Evolutionary conservation across 2,888 invertebrate species (phyloP), one percentile per base, ranked within the genome.

Genomic region (Petrophora chlorosata): DNA sequence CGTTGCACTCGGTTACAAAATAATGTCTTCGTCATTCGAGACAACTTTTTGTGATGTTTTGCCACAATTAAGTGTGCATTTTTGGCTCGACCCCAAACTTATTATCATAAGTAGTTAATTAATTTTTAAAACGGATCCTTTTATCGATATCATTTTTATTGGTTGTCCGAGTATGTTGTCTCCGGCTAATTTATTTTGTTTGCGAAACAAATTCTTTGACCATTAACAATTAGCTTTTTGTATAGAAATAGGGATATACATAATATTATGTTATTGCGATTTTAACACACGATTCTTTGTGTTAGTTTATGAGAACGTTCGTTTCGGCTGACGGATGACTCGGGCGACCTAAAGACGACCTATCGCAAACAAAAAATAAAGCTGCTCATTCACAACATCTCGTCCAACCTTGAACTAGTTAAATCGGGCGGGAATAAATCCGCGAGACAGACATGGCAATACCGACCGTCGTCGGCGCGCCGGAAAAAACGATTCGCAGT

Each of bases 341-440:
- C 71, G 64, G 44, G 66, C 75, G 86, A 85, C 88, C 87, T 82
- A 80, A 80, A 76, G 76, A 74, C 78, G 86, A 86, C 88, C 87
- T 84, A 81, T 78, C 63, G 68, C 75, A 67, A 44, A 44, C 38
- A 78, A 80, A 76, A 83, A 79, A 84, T 84, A 83, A 85, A 77
- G 85, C 79, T 66, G 63, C 68, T 76, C 84, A 86, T 88, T 87
- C 83, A 85, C 73, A 75, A 73, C 72, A 76, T 73, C 71, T 53
- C 47, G 55, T 56, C 65, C 64, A 80, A 76, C 89, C 89, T 90
- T 90, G 89, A 85, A 83, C 88, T 88, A 90, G 85, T 86, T 88
- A 70, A 79, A 76, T 76, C 70, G 72, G 60, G 77, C 80, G 79
- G 83, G 82, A 82, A 73, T 76, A 63, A 77, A 77, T 83, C 77